A percentile compares a stretch with the other conserved stretches of the same genome.
phyloP scores from a whole-genome alignment of 2,888 invertebrate species.

The Cantharis lateralis region DNA sequence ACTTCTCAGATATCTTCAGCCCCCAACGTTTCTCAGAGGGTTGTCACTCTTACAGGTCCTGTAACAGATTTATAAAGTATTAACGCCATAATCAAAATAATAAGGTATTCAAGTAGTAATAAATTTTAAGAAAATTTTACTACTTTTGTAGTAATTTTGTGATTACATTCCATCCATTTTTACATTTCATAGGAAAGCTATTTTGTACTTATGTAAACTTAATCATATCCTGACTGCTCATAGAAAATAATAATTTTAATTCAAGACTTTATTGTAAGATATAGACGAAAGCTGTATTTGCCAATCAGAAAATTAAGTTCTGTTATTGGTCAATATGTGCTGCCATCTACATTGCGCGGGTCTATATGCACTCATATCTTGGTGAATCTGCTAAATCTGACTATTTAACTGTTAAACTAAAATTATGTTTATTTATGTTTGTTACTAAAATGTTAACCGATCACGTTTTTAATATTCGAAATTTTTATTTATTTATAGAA shows the following conservation, averaged over 20 bases:
- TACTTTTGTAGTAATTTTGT: constrained; percentile 6
- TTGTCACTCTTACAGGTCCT: constrained; percentile 63
- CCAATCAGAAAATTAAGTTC: neutral
- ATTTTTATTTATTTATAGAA: neutral
- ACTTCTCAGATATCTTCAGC: constrained; percentile 33
- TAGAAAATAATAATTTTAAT: neutral
- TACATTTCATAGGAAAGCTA: neutral
- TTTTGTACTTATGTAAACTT: neutral
- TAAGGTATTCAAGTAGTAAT: neutral
- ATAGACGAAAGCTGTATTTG: neutral
- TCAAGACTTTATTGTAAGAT: neutral
- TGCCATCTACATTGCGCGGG: neutral
- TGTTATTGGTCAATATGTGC: neutral
- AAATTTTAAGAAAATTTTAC: neutral
- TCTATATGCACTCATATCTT: neutral
- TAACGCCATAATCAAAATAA: neutral
- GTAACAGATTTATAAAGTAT: constrained; percentile 59
- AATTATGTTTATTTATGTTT: neutral
- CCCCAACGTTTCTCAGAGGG: constrained; percentile 29
- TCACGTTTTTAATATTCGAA: neutral
- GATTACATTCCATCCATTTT: constrained; percentile 29
- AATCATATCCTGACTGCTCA: neutral
- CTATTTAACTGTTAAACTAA: neutral
- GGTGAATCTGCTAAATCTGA: too few species aligned
- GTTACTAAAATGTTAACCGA: neutral